Base-by-base conservation (phyloP, 2,797 vertebrate genomes). In the Margarornis squamiger region DNA sequence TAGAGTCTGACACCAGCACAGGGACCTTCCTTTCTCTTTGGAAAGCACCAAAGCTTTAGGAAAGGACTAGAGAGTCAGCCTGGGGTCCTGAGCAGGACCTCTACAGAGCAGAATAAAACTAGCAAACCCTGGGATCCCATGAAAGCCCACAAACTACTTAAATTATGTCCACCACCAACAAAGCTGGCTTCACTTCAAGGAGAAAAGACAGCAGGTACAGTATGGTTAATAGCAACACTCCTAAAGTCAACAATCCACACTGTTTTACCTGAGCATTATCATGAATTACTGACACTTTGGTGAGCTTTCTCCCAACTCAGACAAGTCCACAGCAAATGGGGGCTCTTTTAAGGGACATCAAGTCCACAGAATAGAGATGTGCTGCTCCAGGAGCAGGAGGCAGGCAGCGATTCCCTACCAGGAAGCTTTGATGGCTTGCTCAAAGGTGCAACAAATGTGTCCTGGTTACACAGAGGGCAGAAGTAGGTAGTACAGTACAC, bases 341-440 rank as follows among this genome's bases (percentile, higher is more conserved):
- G 36, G 16, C 41, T 83, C 43, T 67, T n/a, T 36, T 49, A 59
- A 59, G n/a, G 39, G 32, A 49, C 32, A 62, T 29, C 16, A 72
- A 66, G 17, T 5, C 29, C 18, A 24, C 11, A 13, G 34, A 32
- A 29, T 1, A 68, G 18, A 58, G 26, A 21, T 0, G 0, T 32
- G 22, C 32, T 59, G 2, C 41, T 36, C 57, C 1, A 1, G 54
- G 36, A 26, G 36, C 30, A 71, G 26, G 57, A 74, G 36, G 26
- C 36, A 78, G 11, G 29, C 32, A 73, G 45, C 7, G 2, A 1
- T 7, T 13, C 24, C n/a, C 70, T 39, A 48, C 34, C 30, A 75
- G 52, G 19, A 66, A 55, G 51, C 36, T 63, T 55, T 58, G 17
- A 10, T 12, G 36, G 27, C 38, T 36, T 32, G 32, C 41, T 75